Evolutionary conservation across 2,888 invertebrate species (phyloP), one percentile per base, ranked within the genome.

Genomic region (Coecobrya sp.): DNA sequence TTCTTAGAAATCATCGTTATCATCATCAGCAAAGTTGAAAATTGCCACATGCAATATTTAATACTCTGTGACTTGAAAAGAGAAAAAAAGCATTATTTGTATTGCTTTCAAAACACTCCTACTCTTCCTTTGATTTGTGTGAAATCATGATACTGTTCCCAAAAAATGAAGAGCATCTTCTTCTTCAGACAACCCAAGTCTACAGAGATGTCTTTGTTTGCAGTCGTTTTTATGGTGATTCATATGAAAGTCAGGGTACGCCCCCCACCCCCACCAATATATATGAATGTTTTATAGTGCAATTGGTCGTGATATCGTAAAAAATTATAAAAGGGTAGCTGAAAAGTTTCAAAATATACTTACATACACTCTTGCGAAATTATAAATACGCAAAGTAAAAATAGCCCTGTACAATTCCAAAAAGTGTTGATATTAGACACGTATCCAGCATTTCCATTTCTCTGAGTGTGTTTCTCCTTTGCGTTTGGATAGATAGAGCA

Each of bases 81-180:
- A 84, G 42, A 30, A 16, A 79, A 27, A 45, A 52, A 86, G 45
- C 45, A 73, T 55, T 81, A 49, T 55, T 62, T 76, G 59, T 62
- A 76, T 76, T 79, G 55, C 73, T 42, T 73, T 45, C 36, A 84
- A 84, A 76, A 87, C 87, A 87, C 79, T 87, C 79, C 87, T 76
- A 55, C 87, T 52, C 11, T 84, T 59, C 16, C 65, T 88, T 88
- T 88, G 88, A 88, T 81, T 88, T 81, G 81, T 88, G 88, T 49
- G 27, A 16, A 49, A 88, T 84, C 59, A 27, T 81, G 19, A 65
- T 68, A 81, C 49, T 65, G 55, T 87, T 55, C n/a, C 19, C 42
- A 13, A 55, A 79, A 68, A 79, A 76, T 79, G 87, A 87, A 42
- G 59, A 62, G 62, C 25, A 84, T 22, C 62, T 49, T 73, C 36